Conservation (phyloP, 2,113 vertebrate species). For the Rafetus swinhoei region DNA sequence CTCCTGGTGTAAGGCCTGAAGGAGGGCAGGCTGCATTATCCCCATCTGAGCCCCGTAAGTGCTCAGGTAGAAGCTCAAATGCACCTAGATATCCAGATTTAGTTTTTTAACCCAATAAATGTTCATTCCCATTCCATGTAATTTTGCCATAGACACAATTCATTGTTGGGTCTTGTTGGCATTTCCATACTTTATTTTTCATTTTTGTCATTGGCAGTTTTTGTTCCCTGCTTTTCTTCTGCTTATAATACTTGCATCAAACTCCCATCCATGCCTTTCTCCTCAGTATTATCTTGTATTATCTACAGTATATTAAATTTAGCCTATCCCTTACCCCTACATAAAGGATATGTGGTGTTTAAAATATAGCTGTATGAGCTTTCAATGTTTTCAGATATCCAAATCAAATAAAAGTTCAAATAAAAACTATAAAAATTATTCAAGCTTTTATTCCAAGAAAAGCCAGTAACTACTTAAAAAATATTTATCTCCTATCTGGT, state of each 20-base stretch:
- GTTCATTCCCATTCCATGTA: not conserved
- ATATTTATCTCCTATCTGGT: not conserved
- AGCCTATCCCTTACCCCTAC: not conserved
- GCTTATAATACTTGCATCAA: not conserved
- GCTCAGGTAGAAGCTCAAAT: not conserved
- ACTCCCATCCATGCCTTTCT: not conserved
- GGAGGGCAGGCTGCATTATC: not conserved
- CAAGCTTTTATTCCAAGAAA: not conserved
- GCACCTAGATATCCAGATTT: not conserved
- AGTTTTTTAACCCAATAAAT: constrained; percentile 57
- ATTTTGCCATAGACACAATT: constrained; percentile 17
- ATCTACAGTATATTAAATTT: not conserved
- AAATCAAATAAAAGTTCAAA: not conserved
- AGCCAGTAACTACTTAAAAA: not conserved
- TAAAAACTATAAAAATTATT: not conserved
- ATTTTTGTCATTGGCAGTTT: not conserved
- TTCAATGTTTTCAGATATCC: not conserved
- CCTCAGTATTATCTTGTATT: not conserved
- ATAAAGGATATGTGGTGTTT: not conserved
- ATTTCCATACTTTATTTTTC: not conserved
- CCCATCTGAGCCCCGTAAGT: not conserved
- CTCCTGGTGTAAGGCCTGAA: not conserved
- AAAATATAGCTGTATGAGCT: not conserved
- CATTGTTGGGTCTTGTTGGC: not conserved
- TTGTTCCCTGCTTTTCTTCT: not conserved